These are phyloP conservation scores for Potorous gilbertii DNA, from an alignment of 2,797 vertebrate species.

Conservation along the genomic window DNA sequence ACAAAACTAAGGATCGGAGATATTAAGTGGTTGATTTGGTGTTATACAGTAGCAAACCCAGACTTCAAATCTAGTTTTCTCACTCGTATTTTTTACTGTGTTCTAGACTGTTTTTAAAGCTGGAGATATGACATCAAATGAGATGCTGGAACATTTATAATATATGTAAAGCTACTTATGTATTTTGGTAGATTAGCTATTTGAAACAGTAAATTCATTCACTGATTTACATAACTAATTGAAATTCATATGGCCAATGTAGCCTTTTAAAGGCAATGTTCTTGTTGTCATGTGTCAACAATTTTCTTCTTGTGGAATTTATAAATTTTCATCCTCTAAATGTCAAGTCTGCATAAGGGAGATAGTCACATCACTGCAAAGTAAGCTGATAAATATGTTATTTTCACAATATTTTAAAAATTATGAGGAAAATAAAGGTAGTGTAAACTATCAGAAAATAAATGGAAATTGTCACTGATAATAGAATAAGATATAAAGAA, in stretches of 20 bases:
- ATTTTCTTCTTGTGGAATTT: constrained; percentile 21
- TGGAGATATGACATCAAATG: constrained; percentile 7
- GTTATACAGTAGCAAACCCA: background rate
- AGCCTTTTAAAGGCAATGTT: background rate
- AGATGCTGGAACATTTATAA: background rate
- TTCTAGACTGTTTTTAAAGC: constrained; percentile 10
- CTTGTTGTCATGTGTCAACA: constrained; percentile 17
- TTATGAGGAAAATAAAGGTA: constrained; percentile 34
- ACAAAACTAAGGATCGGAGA: background rate
- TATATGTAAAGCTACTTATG: background rate
- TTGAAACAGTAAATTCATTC: constrained; percentile 41
- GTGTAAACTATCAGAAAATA: constrained; percentile 49
- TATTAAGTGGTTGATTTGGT: background rate
- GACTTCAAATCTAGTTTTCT: background rate
- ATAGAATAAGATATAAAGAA: constrained; percentile 8
- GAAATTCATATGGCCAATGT: background rate
- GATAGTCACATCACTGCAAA: constrained; percentile 2
- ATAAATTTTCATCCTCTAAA: constrained; percentile 11
- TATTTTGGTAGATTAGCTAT: constrained; percentile 4
- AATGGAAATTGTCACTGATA: constrained; percentile 29
- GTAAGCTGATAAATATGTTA: background rate
- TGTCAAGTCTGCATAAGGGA: constrained; percentile 10
- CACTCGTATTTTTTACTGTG: background rate
- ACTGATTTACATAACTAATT: constrained; percentile 7
- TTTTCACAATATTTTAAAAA: constrained; percentile 32